Base-by-base conservation (phyloP, 2,888 invertebrate genomes). In the Orthosia incerta region DNA sequence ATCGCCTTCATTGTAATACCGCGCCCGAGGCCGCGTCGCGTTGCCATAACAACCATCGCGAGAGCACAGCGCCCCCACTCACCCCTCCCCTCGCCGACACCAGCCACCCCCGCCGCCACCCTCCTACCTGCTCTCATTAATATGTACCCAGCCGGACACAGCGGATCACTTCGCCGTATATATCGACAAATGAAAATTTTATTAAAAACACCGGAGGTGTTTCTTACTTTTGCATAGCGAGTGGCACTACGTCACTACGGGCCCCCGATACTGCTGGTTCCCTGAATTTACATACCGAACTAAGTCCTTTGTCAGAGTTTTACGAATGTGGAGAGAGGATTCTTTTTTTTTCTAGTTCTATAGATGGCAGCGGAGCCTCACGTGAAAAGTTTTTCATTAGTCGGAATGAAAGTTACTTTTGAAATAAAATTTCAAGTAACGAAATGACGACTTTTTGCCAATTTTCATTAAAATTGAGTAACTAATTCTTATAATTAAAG, bases 21-120 rank as follows among this genome's bases (percentile, higher is more conserved):
- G 92, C 90, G 93, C 93, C 91, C 91, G 94, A 92, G 95, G 94
- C 93, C 93, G 94, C 95, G 95, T 94, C 95, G 89, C 94, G 95
- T 95, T 88, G 93, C 93, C 94, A 94, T 94, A 89, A 90, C 93
- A 89, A 95, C 95, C 89, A 73, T 83, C 80, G 87, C 80, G 86
- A 85, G 87, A 85, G 87, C 64, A 81, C 80, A 71, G 78, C 79
- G 83, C 57, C 75, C 85, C 85, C 73, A 86, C 87, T 80, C 89
- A 83, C 85, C 89, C 83, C 85, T 20, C 80, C 85, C 86, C 86
- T 83, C 81, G 4, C 55, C 60, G 7, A 20, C 20, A 20, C 60
- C 39, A 65, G 69, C 82, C 76, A 61, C 79, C 74, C 79, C 71
- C 72, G 59, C 55, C 69, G 67, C 76, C 84, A 66, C 82, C 88